Evolutionary conservation across 2,113 vertebrate genomes (phyloP).

Genomic region (Pitta sordida): DNA sequence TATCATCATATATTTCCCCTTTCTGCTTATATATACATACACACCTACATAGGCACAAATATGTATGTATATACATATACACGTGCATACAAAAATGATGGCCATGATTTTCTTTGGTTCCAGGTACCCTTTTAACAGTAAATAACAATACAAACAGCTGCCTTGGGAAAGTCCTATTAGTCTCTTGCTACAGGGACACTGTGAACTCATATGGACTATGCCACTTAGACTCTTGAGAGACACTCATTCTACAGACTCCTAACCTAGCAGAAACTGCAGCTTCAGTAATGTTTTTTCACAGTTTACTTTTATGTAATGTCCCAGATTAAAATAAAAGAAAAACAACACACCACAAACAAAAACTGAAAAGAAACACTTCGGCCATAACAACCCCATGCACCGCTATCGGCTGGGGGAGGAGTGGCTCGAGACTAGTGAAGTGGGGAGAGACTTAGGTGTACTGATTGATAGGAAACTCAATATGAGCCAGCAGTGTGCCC

Average conservation of each 20-base stretch:
- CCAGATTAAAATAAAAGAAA: slow-evolving; percentile 40
- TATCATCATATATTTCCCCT: background rate
- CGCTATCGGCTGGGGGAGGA: too few species aligned
- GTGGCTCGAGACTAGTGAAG: too few species aligned
- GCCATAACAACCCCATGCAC: too few species aligned
- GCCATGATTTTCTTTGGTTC: background rate
- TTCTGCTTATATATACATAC: background rate
- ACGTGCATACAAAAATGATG: background rate
- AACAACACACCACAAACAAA: slow-evolving; percentile 26
- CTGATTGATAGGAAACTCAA: too few species aligned
- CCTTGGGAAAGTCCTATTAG: background rate
- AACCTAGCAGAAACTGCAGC: background rate
- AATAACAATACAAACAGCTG: background rate
- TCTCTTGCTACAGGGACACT: accelerated
- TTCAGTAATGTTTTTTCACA: background rate
- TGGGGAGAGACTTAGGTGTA: too few species aligned
- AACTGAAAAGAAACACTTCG: background rate
- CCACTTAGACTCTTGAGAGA: background rate
- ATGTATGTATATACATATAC: accelerated
- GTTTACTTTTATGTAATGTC: background rate
- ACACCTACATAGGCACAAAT: accelerated
- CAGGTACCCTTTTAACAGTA: background rate
- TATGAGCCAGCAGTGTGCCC: too few species aligned
- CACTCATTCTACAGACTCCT: background rate
- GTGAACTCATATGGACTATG: background rate